Evolutionary conservation across 2,113 vertebrate genomes (phyloP).

Genomic region (Puma concolor): DNA sequence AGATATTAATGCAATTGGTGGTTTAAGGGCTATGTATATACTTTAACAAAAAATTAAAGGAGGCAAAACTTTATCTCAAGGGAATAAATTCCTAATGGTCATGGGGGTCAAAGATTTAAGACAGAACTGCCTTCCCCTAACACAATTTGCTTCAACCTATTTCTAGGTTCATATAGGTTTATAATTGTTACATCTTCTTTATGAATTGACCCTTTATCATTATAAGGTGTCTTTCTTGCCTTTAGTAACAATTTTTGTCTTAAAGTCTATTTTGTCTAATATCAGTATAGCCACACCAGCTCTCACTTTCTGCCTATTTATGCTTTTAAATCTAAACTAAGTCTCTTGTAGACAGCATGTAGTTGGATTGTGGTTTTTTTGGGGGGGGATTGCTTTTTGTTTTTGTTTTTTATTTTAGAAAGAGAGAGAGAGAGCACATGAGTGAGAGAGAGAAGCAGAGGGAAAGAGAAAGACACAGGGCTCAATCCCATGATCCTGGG

Average conservation of each 20-base stretch:
- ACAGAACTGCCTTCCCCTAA: neutral
- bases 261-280: neutral
- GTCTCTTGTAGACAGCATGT: neutral
- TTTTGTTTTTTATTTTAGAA: too few species aligned
- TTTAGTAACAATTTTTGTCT: neutral
- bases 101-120: neutral
- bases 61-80: neutral
- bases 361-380: neutral
- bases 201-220: neutral
- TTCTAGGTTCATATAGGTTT: neutral
- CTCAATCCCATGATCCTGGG: too few species aligned
- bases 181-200: neutral
- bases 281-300: neutral
- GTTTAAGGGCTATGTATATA: neutral
- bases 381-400: too few species aligned
- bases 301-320: neutral
- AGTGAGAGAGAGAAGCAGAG: too few species aligned
- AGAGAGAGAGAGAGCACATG: too few species aligned
- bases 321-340: constrained; percentile 3
- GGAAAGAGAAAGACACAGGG: too few species aligned
- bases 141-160: neutral
- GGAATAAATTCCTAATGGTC: neutral
- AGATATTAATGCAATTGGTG: neutral
- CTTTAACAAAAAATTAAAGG: neutral
- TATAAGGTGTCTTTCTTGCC: neutral